Percentiles rank a stretch among this genome's conserved stretches.
Evolutionary conservation across 2,888 invertebrate genomes (phyloP).

Genomic region (Campaea margaritaria): DNA sequence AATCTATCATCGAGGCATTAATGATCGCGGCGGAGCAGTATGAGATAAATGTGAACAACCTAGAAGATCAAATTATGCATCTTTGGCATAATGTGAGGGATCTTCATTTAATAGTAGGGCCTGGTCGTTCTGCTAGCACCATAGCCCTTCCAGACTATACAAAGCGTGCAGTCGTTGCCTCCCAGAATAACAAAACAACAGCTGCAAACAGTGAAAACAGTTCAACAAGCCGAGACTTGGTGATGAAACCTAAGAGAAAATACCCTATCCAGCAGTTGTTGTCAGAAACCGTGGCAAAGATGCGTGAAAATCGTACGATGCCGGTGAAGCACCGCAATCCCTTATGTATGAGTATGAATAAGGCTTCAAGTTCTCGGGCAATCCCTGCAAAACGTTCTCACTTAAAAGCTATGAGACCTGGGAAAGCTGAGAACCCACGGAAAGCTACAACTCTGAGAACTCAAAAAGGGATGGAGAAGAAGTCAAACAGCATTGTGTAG

Average conservation of each 20-base stretch:
- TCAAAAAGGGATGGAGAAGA: conserved; percentile 50
- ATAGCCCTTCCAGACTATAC: conserved; percentile 41
- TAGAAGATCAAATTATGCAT: conserved; percentile 65
- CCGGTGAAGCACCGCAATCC: background rate
- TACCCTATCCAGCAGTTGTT: conserved; percentile 45
- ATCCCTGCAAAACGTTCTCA: conserved; percentile 31
- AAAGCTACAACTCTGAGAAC: conserved; percentile 50
- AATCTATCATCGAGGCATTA: too few relatives aligned
- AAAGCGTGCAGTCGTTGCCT: conserved; percentile 28
- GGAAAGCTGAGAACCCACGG: conserved; percentile 54
- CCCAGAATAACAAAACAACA: conserved; percentile 40
- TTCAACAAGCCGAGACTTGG: conserved; percentile 28
- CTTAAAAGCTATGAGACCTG: conserved; percentile 37
- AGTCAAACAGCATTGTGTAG: conserved; percentile 36
- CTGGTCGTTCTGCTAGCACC: conserved; percentile 54
- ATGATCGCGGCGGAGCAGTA: conserved; percentile 62
- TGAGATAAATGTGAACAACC: conserved; percentile 67
- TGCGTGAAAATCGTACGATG: background rate
- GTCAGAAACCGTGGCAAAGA: conserved; percentile 51
- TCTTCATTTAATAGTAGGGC: conserved; percentile 60
- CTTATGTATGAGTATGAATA: conserved; percentile 13
- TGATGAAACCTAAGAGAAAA: conserved; percentile 46
- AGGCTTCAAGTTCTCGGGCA: conserved; percentile 36
- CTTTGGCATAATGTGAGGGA: conserved; percentile 67
- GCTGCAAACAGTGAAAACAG: conserved; percentile 51